Conservation (phyloP, 2,113 vertebrate genomes). For the Peucedramus taeniatus region DNA sequence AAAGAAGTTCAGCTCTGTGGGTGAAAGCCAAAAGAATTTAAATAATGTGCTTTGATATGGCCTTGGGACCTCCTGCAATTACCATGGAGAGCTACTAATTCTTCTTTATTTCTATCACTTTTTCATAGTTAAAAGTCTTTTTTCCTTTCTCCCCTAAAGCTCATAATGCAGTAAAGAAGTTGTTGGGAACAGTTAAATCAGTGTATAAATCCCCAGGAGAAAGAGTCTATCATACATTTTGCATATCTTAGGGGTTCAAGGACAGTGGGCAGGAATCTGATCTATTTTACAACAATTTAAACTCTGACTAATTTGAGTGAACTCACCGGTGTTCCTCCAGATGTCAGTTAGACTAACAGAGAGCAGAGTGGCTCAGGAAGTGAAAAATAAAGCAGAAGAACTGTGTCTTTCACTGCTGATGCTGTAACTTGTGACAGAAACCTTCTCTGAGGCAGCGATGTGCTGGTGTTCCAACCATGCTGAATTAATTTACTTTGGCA, state of each 20-base stretch:
- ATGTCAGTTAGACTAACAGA: slow-evolving; percentile 32
- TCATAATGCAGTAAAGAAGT: slow-evolving; percentile 29
- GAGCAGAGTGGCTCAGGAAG: slow-evolving; percentile 47
- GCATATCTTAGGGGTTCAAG: slow-evolving; percentile 38
- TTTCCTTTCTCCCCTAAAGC: neutral
- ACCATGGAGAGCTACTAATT: slow-evolving; percentile 11
- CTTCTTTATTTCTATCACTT: slow-evolving; percentile 21
- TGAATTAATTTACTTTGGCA: slow-evolving; percentile 81
- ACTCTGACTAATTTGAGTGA: slow-evolving; percentile 16
- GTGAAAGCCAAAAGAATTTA: slow-evolving; percentile 11
- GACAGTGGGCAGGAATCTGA: slow-evolving; percentile 18
- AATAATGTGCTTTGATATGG: neutral
- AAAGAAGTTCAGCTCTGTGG: neutral
- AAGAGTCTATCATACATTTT: slow-evolving; percentile 34
- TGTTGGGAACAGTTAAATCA: slow-evolving; percentile 36
- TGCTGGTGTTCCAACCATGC: slow-evolving; percentile 76
- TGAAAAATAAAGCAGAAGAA: slow-evolving; percentile 72
- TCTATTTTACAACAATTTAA: slow-evolving; percentile 1
- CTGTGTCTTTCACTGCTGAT: slow-evolving; percentile 40
- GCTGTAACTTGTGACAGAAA: slow-evolving; percentile 38
- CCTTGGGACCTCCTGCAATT: slow-evolving; percentile 41
- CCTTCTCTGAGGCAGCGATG: slow-evolving; percentile 13
- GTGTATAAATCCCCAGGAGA: slow-evolving; percentile 35
- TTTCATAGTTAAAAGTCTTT: slow-evolving; percentile 6
- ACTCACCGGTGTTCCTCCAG: neutral